Percentiles rank a stretch among this genome's conserved stretches.
These are phyloP conservation scores for Trachelus troglodyta DNA, from an alignment of 2,888 invertebrate species.

Conservation along the genomic window DNA sequence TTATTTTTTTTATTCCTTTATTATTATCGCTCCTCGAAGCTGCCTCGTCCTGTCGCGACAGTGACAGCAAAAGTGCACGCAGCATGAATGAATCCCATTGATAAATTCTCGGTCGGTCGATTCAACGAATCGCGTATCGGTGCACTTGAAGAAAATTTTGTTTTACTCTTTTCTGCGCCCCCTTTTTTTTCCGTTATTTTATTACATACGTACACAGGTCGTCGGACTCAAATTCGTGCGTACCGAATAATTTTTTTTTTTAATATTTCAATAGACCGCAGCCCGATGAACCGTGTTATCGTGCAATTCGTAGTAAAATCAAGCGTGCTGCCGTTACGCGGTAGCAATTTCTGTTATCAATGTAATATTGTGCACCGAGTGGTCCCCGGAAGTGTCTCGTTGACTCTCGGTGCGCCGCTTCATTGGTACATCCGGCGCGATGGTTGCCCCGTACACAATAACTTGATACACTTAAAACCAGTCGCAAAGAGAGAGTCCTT, in stretches of 20 bases:
- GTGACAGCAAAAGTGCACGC: neutral
- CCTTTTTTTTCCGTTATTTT: no score
- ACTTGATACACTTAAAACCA: slow-evolving; percentile 53
- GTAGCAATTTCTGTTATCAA: slow-evolving; percentile 58
- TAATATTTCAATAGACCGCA: neutral
- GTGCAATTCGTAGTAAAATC: neutral
- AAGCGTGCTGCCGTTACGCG: neutral
- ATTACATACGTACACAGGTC: neutral
- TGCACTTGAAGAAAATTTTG: neutral
- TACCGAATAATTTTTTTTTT: neutral
- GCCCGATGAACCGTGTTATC: neutral
- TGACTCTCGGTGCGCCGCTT: slow-evolving; percentile 58
- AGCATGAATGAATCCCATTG: neutral
- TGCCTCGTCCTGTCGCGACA: neutral
- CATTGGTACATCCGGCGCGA: slow-evolving; percentile 63
- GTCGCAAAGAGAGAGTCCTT: slow-evolving; percentile 38
- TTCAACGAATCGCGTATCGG: neutral
- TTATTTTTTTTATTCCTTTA: neutral
- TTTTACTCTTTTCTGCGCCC: neutral
- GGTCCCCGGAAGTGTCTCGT: slow-evolving; percentile 63
- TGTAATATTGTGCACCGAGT: slow-evolving; percentile 51
- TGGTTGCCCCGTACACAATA: slow-evolving; percentile 51
- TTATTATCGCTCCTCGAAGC: neutral
- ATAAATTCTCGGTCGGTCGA: neutral
- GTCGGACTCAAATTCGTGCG: neutral